Evolutionary conservation across 2,888 invertebrate species (phyloP), one percentile per base, ranked within the genome.

Genomic region (Byasa hedistus): DNA sequence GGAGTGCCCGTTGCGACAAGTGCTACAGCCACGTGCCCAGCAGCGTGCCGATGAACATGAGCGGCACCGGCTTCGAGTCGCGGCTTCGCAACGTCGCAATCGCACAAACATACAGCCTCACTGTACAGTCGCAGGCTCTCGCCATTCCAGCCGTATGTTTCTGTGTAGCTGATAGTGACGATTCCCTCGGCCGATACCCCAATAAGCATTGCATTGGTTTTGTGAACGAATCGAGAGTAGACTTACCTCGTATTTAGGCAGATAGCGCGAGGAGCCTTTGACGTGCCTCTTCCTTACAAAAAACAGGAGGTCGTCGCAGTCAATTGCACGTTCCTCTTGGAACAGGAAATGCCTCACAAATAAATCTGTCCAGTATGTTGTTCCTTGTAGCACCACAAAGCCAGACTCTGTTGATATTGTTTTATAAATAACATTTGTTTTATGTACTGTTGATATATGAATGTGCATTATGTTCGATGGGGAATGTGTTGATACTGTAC

Each of bases 311-410:
- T 98, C 98, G 90, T 99, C 98, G 76, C 97, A 96, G 87, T 98
- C 97, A 76, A 97, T 97, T 71, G 96, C 95, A 70, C 95, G 95
- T 83, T 97, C 97, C 72, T 96, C 95, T 92, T 97, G 97, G 83
- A 98, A 98, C 63, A 98, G 92, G 86, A 98, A 98, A 92, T 98
- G 97, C 19, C 97, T 94, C 72, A 98, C 97, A 89, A 98, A 98
- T 74, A 98, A 93, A 86, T 98, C 97, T 63, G 98, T 98, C 98
- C 98, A 98, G 82, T 98, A 98, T 3, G 97, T 97, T 68, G 97
- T 97, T 52, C 97, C 97, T 89, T 97, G 97, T 21, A 98, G 94
- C 86, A 98, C 95, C 72, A 98, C 98, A 91, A 98, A 98, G 57
- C 97, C 97, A 36, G 96, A 96, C 87, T 97, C 97, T 97, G 92